Evolutionary conservation across 2,888 invertebrate species (phyloP).

Genomic region (Andrena flavipes): DNA sequence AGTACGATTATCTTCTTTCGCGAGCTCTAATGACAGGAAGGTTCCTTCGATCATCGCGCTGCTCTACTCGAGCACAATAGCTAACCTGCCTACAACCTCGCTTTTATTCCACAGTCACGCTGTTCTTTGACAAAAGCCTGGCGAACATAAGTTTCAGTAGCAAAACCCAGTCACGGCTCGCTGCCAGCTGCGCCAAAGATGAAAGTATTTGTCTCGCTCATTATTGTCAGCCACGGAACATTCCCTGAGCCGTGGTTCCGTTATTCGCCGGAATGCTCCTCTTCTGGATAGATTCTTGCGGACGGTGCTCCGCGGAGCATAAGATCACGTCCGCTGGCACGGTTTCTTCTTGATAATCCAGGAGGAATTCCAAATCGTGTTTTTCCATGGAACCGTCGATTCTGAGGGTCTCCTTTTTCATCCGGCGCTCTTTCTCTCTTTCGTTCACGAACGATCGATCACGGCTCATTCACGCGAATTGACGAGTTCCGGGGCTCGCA

Average conservation of each 20-base stretch:
- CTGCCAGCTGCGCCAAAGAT: slow-evolving; percentile 19
- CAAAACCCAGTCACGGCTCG: slow-evolving; percentile 24
- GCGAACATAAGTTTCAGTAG: slow-evolving; percentile 6
- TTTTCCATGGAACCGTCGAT: slow-evolving; percentile 39
- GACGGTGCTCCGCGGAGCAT: slow-evolving; percentile 41
- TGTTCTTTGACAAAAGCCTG: not conserved
- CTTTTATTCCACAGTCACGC: slow-evolving; percentile 25
- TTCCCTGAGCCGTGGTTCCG: slow-evolving; percentile 49
- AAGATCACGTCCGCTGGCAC: slow-evolving; percentile 57
- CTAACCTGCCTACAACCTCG: slow-evolving; percentile 9
- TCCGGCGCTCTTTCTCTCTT: not conserved
- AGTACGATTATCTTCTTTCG: not conserved
- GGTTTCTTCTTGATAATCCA: slow-evolving; percentile 62
- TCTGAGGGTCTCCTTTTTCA: not conserved
- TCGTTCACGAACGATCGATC: slow-evolving; percentile 17
- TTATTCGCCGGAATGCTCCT: slow-evolving; percentile 45
- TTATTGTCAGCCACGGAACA: slow-evolving; percentile 51
- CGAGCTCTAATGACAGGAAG: not conserved
- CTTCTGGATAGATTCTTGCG: slow-evolving; percentile 36
- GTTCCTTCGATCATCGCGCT: not conserved
- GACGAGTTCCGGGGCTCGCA: not conserved
- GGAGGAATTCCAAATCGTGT: slow-evolving; percentile 60
- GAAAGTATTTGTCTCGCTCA: slow-evolving; percentile 59
- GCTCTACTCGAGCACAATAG: not conserved
- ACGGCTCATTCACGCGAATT: slow-evolving; percentile 53